phyloP scores from a whole-genome alignment of 2,888 invertebrate species.

The Caenorhabditis sulstoni region DNA sequence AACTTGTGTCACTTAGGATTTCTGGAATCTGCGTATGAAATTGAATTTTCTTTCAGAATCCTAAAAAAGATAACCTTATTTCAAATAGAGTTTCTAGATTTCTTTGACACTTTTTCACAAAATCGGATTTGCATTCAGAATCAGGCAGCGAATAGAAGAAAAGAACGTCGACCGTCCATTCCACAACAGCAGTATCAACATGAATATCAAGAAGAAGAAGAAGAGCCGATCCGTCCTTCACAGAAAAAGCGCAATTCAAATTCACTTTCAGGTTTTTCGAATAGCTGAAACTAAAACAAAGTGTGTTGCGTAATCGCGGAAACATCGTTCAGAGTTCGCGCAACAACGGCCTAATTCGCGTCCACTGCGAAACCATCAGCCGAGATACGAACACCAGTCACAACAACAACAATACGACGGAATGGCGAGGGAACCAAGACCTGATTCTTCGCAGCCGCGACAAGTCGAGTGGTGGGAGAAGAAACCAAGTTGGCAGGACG shows the following conservation, averaged over 20 bases:
- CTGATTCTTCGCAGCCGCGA: slow-evolving; percentile 57
- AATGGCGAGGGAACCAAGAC: slow-evolving; percentile 41
- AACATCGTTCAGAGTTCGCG: slow-evolving; percentile 36
- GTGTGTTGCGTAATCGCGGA: neutral
- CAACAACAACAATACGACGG: neutral
- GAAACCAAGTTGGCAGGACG: slow-evolving; percentile 66
- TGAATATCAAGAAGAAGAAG: slow-evolving; percentile 10
- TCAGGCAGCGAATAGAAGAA: slow-evolving; percentile 16
- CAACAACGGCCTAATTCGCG: slow-evolving; percentile 25
- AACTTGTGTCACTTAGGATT: no score
- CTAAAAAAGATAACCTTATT: neutral
- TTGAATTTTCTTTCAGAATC: slow-evolving; percentile 1
- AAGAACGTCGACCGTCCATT: slow-evolving; percentile 20
- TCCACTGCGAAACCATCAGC: slow-evolving; percentile 16
- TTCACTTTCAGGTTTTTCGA: slow-evolving; percentile 19
- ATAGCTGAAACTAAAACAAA: no score
- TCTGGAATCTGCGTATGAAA: no score
- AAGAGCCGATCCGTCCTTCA: slow-evolving; percentile 23
- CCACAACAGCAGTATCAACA: slow-evolving; percentile 6
- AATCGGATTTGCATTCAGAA: slow-evolving; percentile 18
- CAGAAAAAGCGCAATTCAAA: slow-evolving; percentile 28
- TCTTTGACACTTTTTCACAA: neutral
- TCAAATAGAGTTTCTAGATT: neutral
- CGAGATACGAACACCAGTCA: slow-evolving; percentile 41
- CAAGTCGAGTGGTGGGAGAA: slow-evolving; percentile 74